Percentiles rank a stretch among this genome's conserved stretches.
Conservation (phyloP, 1,140 invertebrate genomes). For the Parasteatoda tepidariorum region DNA sequence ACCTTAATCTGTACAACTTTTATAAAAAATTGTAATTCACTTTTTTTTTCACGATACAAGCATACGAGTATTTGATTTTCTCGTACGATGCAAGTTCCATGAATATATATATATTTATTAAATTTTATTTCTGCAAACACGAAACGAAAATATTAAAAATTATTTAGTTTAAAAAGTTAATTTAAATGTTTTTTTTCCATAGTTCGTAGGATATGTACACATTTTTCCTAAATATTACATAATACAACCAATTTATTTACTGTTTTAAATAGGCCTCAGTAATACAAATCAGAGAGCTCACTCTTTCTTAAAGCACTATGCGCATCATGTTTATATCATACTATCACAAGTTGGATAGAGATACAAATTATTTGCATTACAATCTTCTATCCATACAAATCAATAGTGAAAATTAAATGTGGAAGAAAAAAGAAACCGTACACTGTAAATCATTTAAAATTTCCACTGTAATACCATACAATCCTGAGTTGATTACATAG, state of each 20-base stretch:
- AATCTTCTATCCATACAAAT: not conserved
- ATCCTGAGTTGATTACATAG: not conserved
- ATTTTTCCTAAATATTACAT: not conserved
- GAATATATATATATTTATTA: too few relatives aligned
- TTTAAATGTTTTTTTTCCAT: not conserved
- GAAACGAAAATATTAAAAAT: too few relatives aligned
- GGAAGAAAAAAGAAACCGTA: not conserved
- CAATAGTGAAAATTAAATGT: not conserved
- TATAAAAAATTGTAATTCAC: not conserved
- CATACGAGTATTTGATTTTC: not conserved
- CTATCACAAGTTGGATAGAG: not conserved
- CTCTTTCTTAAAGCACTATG: not conserved
- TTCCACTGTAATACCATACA: not conserved
- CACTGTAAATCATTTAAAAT: not conserved
- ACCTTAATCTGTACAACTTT: not conserved
- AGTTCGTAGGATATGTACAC: not conserved
- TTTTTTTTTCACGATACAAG: not conserved
- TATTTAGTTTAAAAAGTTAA: too few relatives aligned
- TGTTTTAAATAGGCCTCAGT: not conserved
- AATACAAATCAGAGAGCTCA: not conserved
- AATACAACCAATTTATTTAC: not conserved
- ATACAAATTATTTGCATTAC: not conserved
- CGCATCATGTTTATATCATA: not conserved
- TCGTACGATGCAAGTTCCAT: too few relatives aligned
- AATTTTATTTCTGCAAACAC: too few relatives aligned